Base-by-base conservation (phyloP, 2,797 vertebrate genomes). In the Trematomus bernacchii region DNA sequence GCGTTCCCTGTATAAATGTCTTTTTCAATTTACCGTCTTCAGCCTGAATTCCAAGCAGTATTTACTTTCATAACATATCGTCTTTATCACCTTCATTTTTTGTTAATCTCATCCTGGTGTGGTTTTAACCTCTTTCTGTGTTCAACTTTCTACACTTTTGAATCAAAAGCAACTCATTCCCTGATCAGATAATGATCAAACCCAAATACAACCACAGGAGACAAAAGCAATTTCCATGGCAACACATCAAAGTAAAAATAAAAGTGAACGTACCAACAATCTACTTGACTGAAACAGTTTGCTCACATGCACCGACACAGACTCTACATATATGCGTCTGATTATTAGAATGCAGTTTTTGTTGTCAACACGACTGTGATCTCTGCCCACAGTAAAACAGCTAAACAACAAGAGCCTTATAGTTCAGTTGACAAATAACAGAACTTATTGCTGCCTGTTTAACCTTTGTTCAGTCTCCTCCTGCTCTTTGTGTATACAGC, bases 201-300 rank as follows among this genome's bases (percentile, higher is more conserved):
- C 8, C 52, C 33, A 42, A 51, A 50, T 8, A 21, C 2, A 12
- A 21, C 47, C 65, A 69, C 10, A 2, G 40, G n/a, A 66, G 51
- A 42, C 1, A 19, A 73, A 47, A 62, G 37, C 21, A 47, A 73
- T 80, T 79, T 74, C 72, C 74, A 84, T 54, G 84, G 78, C 46
- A 73, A 75, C 79, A 66, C 54, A 76, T 78, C 19, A 62, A 71
- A 79, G 70, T 72, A 19, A 64, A 47, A 77, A 66, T 27, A 44
- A 40, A 47, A 50, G 27, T 14, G 4, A 63, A 43, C 1, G 1
- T 1, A 54, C 19, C 42, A 37, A 37, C 16, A 51, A 10, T 8
- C 3, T 37, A 9, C 33, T 37, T 1, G 7, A 37, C 33, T 37
- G 33, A 37, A 37, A 37, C 33, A 9, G 33, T 37, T 37, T 37